Base-by-base conservation (phyloP, 2,888 invertebrate genomes). In the Lasioglossum lativentre region DNA sequence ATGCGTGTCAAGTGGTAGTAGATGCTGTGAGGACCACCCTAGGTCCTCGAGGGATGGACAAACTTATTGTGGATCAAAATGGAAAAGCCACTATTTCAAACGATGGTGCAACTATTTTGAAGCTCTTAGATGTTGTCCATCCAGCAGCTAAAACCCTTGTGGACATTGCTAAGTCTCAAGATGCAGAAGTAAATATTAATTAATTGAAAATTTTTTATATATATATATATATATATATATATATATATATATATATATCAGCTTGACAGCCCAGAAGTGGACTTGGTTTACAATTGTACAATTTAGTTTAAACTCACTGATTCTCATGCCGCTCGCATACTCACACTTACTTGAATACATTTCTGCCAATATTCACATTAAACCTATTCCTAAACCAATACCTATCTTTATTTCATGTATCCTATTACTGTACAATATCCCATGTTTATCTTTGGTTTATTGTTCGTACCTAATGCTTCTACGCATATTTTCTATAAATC, bases 1-100 rank as follows among this genome's bases (percentile, higher is more conserved):
- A 98, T 96, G 99, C 99, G 38, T 99, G 99, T 95, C 98, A 99
- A 95, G 96, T 97, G 14, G 98, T 99, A 52, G 99, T 98, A 1
- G 99, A 99, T 96, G 98, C 99, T 63, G 99, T 99, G 86, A 97
- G 99, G 83, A 99, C 99, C 0, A 99, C 99, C 0, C 96, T 99
- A 68, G 99, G 99, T 71, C 99, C 99, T 10, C 97, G 99, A 45
- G 99, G 99, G 88, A 99, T 99, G 99, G 99, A 99, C 95, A 99
- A 99, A 95, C 96, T 99, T 77, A 99, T 99, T 85, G 99, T 99
- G 0, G 98, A 98, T 94, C 96, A 96, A 86, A 96, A 96, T 89
- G 99, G 99, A 82, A 98, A 98, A 94, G 98, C 99, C 0, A 99
- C 99, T 4, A 99, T 99, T 91, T 99, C 99, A 2, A 99, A 99